Conservation (phyloP, 2,113 vertebrate genomes). For the Petrocephalus zakoni region DNA sequence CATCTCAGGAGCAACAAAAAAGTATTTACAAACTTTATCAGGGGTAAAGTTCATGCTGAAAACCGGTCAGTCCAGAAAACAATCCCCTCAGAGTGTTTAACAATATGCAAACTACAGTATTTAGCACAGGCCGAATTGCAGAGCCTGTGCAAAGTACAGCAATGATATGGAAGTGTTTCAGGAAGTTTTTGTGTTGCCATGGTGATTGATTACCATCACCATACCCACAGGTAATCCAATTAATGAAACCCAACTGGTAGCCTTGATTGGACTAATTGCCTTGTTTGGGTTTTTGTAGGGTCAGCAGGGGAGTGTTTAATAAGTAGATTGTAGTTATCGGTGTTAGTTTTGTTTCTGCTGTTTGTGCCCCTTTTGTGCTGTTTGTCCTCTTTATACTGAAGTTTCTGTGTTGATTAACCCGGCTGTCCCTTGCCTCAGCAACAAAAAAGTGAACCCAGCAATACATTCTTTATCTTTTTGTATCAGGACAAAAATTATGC, state of each 20-base stretch:
- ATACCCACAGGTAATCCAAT: background rate
- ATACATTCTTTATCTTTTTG: background rate
- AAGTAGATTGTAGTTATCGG: background rate
- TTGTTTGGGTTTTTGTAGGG: background rate
- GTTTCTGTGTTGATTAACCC: background rate
- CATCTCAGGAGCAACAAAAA: background rate
- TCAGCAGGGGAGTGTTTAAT: background rate
- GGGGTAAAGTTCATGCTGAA: background rate
- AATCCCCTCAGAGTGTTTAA: background rate
- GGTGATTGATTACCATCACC: background rate
- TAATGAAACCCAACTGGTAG: background rate
- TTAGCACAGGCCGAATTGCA: background rate
- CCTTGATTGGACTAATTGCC: background rate
- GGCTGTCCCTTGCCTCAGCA: background rate
- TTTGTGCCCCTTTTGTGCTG: background rate
- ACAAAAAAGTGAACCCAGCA: background rate
- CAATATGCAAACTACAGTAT: background rate
- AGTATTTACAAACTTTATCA: background rate
- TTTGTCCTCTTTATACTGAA: background rate
- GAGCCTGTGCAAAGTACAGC: background rate
- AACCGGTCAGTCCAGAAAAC: background rate
- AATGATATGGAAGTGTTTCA: background rate
- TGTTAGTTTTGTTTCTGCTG: background rate
- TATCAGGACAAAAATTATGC: background rate
- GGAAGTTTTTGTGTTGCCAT: background rate